A percentile compares a stretch with the other conserved stretches of the same genome.
phyloP scores from a whole-genome alignment of 1,140 invertebrate genomes.

The Diorhabda elongata region DNA sequence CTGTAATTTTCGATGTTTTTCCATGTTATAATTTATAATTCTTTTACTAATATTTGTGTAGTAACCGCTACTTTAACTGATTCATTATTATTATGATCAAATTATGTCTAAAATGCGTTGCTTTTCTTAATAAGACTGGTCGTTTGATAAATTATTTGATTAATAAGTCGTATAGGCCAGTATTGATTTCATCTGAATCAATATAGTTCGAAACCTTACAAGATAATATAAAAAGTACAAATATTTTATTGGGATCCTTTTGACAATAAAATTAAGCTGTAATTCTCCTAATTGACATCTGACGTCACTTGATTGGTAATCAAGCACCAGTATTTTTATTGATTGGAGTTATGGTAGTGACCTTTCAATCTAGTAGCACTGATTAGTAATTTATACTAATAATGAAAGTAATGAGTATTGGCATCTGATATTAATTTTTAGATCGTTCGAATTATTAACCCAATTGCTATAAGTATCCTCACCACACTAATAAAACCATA shows the following conservation, averaged over 20 bases:
- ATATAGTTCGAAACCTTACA: too few species aligned
- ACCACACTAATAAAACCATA: too few species aligned
- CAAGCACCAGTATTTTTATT: constrained; percentile 26
- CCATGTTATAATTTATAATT: too few species aligned
- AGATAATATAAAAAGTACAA: background rate
- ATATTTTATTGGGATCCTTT: constrained; percentile 11
- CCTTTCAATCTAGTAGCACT: constrained; percentile 34
- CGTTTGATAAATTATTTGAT: too few species aligned
- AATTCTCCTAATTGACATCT: constrained; percentile 25
- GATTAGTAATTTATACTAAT: constrained; percentile 34
- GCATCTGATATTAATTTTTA: background rate
- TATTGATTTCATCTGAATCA: too few species aligned
- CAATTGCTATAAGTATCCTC: background rate
- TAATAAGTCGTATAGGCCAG: too few species aligned
- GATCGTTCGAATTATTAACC: background rate
- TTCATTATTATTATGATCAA: too few species aligned
- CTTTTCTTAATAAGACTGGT: too few species aligned
- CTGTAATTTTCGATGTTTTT: too few species aligned
- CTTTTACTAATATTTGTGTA: too few species aligned
- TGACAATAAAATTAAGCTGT: constrained; percentile 23
- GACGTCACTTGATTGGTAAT: constrained; percentile 30
- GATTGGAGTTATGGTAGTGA: constrained; percentile 32
- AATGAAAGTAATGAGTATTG: background rate
- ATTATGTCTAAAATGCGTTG: too few species aligned
- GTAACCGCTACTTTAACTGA: too few species aligned